phyloP scores from a whole-genome alignment of 2,888 invertebrate species.

The Omphaloscelis lunosa region DNA sequence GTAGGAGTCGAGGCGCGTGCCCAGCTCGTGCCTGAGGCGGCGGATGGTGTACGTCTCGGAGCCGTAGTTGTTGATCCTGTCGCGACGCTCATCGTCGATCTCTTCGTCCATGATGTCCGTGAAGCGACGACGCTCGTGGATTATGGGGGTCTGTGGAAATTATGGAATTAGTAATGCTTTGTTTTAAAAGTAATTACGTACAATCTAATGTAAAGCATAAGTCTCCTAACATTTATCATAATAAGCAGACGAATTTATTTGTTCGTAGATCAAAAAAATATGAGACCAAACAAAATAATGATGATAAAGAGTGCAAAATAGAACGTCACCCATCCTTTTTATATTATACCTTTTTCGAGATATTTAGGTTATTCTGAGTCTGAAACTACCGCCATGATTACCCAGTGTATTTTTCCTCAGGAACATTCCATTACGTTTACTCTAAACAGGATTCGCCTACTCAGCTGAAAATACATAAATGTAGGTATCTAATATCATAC shows the following conservation, averaged over 20 bases:
- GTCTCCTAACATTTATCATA: background rate
- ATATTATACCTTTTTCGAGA: background rate
- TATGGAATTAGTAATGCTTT: conserved; percentile 26
- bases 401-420: background rate
- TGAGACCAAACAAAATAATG: background rate
- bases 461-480: background rate
- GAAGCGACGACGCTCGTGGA: conserved; percentile 97
- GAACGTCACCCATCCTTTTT: too few species aligned
- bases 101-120: conserved; percentile 99
- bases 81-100: conserved; percentile 97
- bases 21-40: conserved; percentile 95
- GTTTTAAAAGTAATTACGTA: background rate
- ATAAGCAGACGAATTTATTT: background rate
- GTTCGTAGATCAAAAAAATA: background rate
- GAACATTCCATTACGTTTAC: background rate
- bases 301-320: background rate
- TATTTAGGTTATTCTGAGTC: background rate
- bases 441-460: background rate
- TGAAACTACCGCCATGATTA: background rate
- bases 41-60: conserved; percentile 93
- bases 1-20: conserved; percentile 94
- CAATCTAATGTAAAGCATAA: background rate
- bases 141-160: conserved; percentile 93
- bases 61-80: conserved; percentile 95
- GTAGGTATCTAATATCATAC: conserved; percentile 62